Conservation (phyloP, 2,797 vertebrate genomes). For the Chrysocyon brachyurus region DNA sequence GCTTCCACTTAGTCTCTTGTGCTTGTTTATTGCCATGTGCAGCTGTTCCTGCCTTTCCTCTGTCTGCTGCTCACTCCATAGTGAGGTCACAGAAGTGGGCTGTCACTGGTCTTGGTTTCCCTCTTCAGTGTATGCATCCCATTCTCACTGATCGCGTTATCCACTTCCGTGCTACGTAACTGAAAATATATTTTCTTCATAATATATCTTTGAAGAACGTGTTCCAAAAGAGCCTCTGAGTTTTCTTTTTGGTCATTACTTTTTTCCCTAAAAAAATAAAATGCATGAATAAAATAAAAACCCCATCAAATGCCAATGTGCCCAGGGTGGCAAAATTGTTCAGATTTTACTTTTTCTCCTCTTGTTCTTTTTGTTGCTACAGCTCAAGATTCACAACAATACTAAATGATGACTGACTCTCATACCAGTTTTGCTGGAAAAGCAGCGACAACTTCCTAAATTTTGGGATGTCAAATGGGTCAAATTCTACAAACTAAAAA, state of each 20-base stretch:
- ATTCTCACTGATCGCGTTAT: conserved; percentile 66
- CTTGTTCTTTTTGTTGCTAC: neutral
- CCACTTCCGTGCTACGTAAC: conserved; percentile 61
- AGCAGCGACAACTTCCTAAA: conserved; percentile 2
- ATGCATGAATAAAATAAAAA: conserved; percentile 39
- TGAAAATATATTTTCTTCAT: conserved; percentile 41
- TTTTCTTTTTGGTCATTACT: conserved; percentile 29
- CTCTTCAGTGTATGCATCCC: conserved; percentile 67
- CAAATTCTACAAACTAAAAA: conserved; percentile 1
- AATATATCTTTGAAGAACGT: conserved; percentile 17
- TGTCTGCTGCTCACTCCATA: conserved; percentile 65
- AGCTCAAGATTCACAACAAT: neutral
- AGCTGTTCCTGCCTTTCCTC: conserved; percentile 75
- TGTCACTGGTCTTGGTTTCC: conserved; percentile 53
- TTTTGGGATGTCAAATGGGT: neutral
- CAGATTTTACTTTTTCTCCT: conserved; percentile 2
- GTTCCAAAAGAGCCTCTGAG: conserved; percentile 34
- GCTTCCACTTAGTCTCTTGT: conserved; percentile 49
- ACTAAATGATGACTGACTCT: conserved; percentile 21
- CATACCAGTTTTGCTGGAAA: neutral
- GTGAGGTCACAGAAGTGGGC: conserved; percentile 51
- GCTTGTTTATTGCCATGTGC: conserved; percentile 71
- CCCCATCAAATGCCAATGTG: neutral
- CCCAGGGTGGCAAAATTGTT: neutral
- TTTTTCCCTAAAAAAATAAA: conserved; percentile 39